These are phyloP conservation scores for Polyploca ridens DNA, from an alignment of 2,888 invertebrate species.

Conservation along the genomic window DNA sequence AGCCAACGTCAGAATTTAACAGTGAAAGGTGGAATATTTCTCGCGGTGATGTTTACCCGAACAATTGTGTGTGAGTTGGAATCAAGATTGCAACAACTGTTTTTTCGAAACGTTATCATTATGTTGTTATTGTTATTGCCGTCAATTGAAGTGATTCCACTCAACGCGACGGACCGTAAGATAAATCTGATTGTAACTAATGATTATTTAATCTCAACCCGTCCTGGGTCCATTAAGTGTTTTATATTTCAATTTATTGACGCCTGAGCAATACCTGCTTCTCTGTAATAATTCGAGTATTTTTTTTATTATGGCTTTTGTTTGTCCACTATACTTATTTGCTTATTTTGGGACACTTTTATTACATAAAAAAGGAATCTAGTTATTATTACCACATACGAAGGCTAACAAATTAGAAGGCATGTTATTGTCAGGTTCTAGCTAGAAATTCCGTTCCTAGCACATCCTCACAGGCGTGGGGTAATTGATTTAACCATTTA, in stretches of 20 bases:
- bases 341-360: too few relatives aligned
- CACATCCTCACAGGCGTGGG: too few relatives aligned
- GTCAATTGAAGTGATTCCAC: slow-evolving; percentile 34
- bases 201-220: slow-evolving; percentile 26
- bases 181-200: slow-evolving; percentile 42
- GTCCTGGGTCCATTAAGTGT: slow-evolving; percentile 29
- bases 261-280: background rate
- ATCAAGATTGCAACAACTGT: background rate
- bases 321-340: too few relatives aligned
- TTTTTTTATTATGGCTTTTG: background rate
- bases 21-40: background rate
- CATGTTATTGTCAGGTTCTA: too few relatives aligned
- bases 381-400: too few relatives aligned
- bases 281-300: background rate
- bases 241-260: slow-evolving; percentile 27
- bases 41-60: background rate
- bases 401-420: too few relatives aligned
- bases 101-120: background rate
- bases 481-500: too few relatives aligned
- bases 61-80: background rate
- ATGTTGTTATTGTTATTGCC: slow-evolving; percentile 16
- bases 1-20: slow-evolving; percentile 51
- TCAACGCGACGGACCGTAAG: slow-evolving; percentile 20
- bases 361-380: too few relatives aligned
- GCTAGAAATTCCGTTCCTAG: too few relatives aligned